Base-by-base conservation (phyloP, 2,113 vertebrate species). In the Bos indicus region DNA sequence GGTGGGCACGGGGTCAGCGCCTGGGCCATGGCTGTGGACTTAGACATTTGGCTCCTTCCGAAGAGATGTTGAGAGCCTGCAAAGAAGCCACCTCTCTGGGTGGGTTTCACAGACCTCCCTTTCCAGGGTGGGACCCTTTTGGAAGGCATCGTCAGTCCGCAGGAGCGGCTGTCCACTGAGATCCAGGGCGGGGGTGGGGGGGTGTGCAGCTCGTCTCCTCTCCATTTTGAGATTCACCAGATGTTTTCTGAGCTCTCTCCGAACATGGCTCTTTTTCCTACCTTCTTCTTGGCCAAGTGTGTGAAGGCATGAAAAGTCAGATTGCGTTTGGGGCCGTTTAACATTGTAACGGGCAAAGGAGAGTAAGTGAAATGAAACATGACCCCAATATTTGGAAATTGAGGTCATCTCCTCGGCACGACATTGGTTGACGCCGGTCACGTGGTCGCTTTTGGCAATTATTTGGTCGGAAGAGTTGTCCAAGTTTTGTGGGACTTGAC, bases 331-430 rank as follows among this genome's bases (percentile, higher is more conserved):
- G 97, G 97, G 88, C 97, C 90, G 90, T 57, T 97, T 94, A 91
- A 97, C 97, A 40, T 97, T 90, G 85, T 95, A 98, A 97, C 60
- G 74, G n/a, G 88, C 93, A 88, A 92, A n/a, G 97, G 88, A 46
- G 94, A 51, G 91, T 97, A 95, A 97, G 98, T 89, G 88, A 96
- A 98, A 86, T 98, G 98, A 98, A 99, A 98, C 95, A 80, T 97
- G 98, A 98, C 96, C 98, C 98, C 96, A 28, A 96, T 95, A 97
- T 97, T 94, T 97, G 98, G 98, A 99, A 97, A 98, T 94, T 96
- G 98, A 97, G 94, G 98, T 98, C 98, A 98, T 97, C 97, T 96
- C 91, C 78, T 94, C 13, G 0, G n/a, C 30, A 6, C 12, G 0
- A 23, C 60, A 97, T 98, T 98, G 97, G 98, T 15, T 8, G 57